phyloP scores from a whole-genome alignment of 2,888 invertebrate species.

The Notodromas monacha region DNA sequence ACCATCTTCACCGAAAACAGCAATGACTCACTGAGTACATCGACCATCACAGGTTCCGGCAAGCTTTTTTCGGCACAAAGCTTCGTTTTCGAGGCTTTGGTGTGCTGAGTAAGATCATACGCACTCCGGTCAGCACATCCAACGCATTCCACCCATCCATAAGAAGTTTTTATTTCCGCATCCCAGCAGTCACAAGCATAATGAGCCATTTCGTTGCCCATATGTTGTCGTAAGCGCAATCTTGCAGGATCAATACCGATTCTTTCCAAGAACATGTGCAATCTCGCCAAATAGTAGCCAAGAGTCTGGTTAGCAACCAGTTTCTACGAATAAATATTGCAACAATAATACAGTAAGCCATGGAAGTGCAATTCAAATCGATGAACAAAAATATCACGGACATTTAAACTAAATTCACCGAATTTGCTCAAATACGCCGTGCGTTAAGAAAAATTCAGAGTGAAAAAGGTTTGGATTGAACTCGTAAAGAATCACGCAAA shows the following conservation, averaged over 20 bases:
- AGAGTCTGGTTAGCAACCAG: conserved; percentile 85
- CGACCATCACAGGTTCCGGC: conserved; percentile 39
- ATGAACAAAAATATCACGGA: too few species aligned
- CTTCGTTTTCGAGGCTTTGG: conserved; percentile 62
- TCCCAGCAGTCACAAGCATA: conserved; percentile 99
- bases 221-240: conserved; percentile 83
- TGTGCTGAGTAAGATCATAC: conserved; percentile 77
- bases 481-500: too few species aligned
- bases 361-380: too few species aligned
- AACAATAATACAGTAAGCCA: too few species aligned
- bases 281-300: conserved; percentile 88
- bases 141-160: conserved; percentile 95
- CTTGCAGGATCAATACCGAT: conserved; percentile 53
- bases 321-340: conserved; percentile 21
- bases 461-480: too few species aligned
- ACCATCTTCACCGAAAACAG: too few species aligned
- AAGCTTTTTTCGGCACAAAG: conserved; percentile 73
- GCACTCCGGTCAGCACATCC: conserved; percentile 96
- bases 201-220: conserved; percentile 99
- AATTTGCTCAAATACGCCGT: too few species aligned
- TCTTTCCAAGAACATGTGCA: conserved; percentile 51
- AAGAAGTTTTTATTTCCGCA: conserved; percentile 84
- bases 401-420: too few species aligned
- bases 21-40: conserved; percentile 21
- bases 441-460: too few species aligned